These are phyloP conservation scores for Smittia sp. DNA, from an alignment of 2,888 invertebrate genomes.

Conservation along the genomic window DNA sequence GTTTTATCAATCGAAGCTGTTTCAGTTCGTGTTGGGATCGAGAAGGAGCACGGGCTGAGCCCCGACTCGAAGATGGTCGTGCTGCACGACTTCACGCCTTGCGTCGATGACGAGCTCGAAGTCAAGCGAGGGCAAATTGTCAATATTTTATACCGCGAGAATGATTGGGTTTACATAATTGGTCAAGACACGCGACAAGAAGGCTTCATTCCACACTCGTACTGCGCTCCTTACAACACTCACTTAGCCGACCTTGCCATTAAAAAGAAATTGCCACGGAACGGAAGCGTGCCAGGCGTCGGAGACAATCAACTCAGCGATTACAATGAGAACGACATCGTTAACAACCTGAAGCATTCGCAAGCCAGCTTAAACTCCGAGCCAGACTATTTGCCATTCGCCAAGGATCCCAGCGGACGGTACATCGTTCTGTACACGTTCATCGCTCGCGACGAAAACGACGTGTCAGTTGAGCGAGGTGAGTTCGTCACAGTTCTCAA, in stretches of 20 bases:
- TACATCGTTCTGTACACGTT: slow-evolving; percentile 93
- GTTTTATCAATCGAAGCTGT: neutral
- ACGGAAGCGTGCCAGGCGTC: slow-evolving; percentile 48
- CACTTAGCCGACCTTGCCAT: slow-evolving; percentile 77
- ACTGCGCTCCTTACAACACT: slow-evolving; percentile 79
- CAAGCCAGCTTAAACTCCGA: slow-evolving; percentile 57
- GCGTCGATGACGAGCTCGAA: slow-evolving; percentile 91
- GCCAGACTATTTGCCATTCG: slow-evolving; percentile 66
- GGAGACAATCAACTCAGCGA: slow-evolving; percentile 14
- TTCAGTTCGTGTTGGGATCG: slow-evolving; percentile 71
- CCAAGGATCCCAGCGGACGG: slow-evolving; percentile 82
- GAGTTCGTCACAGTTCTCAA: slow-evolving; percentile 96
- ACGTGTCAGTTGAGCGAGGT: slow-evolving; percentile 88
- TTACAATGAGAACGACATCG: slow-evolving; percentile 42
- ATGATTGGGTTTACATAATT: slow-evolving; percentile 97
- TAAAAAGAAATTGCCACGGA: slow-evolving; percentile 83
- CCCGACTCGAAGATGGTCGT: slow-evolving; percentile 95
- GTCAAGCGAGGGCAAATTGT: slow-evolving; percentile 87
- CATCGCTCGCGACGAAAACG: slow-evolving; percentile 89
- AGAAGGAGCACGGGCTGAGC: slow-evolving; percentile 87
- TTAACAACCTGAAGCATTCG: slow-evolving; percentile 49
- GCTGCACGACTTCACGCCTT: slow-evolving; percentile 89
- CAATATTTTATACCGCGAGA: slow-evolving; percentile 91
- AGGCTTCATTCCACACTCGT: slow-evolving; percentile 93
- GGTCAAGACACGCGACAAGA: slow-evolving; percentile 84